Evolutionary conservation across 2,888 invertebrate species (phyloP), one percentile per base, ranked within the genome.

Genomic region (Hanleya hanleyi): DNA sequence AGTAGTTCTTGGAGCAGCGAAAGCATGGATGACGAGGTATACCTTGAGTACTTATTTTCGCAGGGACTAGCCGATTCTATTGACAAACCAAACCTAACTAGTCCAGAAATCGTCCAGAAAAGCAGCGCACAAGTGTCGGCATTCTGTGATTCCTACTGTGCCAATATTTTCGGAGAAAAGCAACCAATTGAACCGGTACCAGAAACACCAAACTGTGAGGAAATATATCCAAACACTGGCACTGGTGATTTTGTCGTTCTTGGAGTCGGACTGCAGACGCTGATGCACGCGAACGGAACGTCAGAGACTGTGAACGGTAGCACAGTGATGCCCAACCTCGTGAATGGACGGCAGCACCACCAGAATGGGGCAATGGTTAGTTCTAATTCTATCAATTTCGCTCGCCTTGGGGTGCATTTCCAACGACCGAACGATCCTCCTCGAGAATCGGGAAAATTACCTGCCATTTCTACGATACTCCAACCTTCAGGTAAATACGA

Each of bases 221-320:
- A 71, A 47, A 50, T 62, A n/a, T 67, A 64, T 50, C 26, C 71
- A 62, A 67, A 38, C 22, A 70, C 68, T 61, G 49, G 62, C 12
- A 79, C 78, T 57, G 77, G 81, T 50, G 88, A 88, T 57, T 82
- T 90, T 37, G 88, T 90, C 18, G 90, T 90, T 36, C 80, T 90
- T 26, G 90, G 90, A 4, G 90, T 90, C 0, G 89, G 87, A 12
- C 82, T 90, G 26, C 84, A 87, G 68, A 86, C 84, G 73, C 79
- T 88, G 37, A 85, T 88, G 86, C 83, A 87, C 71, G 80, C 82
- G 29, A 57, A 57, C 29, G 22, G 15, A 22, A 15, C 57, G 12
- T 29, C 32, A 26, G 57, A 57, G 9, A 57, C 41, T 18, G 18
- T 41, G 9, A 57, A 57, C 26, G 4, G 15, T 57, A 32, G 32